phyloP scores from a whole-genome alignment of 2,797 vertebrate species.

The Peromyscus eremicus region DNA sequence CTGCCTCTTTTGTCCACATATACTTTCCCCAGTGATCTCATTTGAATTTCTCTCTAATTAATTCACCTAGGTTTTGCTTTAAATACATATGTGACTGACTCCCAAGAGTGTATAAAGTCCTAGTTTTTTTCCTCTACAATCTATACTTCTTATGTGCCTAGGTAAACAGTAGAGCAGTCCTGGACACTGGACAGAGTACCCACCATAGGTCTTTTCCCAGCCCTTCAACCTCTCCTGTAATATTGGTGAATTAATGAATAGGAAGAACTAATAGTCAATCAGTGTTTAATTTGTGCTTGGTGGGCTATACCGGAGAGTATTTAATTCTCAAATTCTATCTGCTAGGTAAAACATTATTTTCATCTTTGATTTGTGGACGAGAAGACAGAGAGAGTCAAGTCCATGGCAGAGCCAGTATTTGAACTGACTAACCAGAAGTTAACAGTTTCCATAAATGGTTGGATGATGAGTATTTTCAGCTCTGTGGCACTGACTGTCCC shows the following conservation, averaged over 20 bases:
- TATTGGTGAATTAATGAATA: background rate
- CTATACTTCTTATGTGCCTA: background rate
- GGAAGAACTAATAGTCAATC: background rate
- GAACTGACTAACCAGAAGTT: background rate
- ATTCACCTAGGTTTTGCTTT: background rate
- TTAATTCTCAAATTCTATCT: background rate
- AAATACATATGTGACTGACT: background rate
- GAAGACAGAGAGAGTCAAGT: background rate
- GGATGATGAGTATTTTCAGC: background rate
- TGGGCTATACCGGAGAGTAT: background rate
- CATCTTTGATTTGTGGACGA: background rate
- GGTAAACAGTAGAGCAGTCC: background rate
- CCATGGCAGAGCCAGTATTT: background rate
- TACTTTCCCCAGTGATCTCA: background rate
- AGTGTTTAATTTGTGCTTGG: slow-evolving; percentile 22
- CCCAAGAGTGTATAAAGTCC: background rate
- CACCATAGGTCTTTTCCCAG: background rate
- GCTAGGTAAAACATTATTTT: background rate
- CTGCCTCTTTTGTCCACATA: background rate
- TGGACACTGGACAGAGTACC: background rate
- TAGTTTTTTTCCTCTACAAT: background rate
- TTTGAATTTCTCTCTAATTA: background rate
- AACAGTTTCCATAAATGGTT: background rate
- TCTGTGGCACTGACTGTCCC: background rate
- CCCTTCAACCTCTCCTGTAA: background rate